phyloP scores from a whole-genome alignment of 2,888 invertebrate species.

The Athripsodes cinereus region DNA sequence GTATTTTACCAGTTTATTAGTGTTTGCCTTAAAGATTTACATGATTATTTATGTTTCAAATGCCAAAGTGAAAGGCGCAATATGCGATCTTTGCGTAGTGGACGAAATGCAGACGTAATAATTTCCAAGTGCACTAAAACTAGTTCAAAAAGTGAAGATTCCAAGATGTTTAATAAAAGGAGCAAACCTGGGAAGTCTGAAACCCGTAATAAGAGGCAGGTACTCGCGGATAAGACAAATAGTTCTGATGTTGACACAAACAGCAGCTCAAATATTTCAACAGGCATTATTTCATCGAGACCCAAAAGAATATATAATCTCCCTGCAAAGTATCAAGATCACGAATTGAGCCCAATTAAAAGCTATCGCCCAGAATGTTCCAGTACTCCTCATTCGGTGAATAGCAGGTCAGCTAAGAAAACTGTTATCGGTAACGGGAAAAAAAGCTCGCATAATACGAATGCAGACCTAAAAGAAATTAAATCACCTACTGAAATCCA shows the following conservation, averaged over 20 bases:
- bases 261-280: not conserved
- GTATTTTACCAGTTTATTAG: not conserved
- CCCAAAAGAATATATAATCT: conserved; percentile 39
- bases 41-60: conserved; percentile 4
- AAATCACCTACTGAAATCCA: no score
- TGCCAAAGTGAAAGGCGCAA: conserved; percentile 13
- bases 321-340: conserved; percentile 40
- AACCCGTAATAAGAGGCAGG: conserved; percentile 16
- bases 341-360: conserved; percentile 37
- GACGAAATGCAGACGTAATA: conserved; percentile 10
- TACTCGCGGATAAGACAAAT: conserved; percentile 23
- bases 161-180: conserved; percentile 17
- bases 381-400: conserved; percentile 16
- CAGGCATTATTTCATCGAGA: conserved; percentile 21
- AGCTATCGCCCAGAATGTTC: conserved; percentile 10
- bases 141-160: conserved; percentile 18
- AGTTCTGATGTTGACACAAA: conserved; percentile 19
- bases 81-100: conserved; percentile 20
- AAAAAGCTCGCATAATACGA: not conserved
- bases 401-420: not conserved
- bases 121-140: not conserved
- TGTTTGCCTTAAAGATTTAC: conserved; percentile 16
- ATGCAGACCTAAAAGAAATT: not conserved
- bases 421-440: not conserved
- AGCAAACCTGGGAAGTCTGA: conserved; percentile 8